Conservation (phyloP, 2,797 vertebrate genomes). For the Aldrovandia affinis region DNA sequence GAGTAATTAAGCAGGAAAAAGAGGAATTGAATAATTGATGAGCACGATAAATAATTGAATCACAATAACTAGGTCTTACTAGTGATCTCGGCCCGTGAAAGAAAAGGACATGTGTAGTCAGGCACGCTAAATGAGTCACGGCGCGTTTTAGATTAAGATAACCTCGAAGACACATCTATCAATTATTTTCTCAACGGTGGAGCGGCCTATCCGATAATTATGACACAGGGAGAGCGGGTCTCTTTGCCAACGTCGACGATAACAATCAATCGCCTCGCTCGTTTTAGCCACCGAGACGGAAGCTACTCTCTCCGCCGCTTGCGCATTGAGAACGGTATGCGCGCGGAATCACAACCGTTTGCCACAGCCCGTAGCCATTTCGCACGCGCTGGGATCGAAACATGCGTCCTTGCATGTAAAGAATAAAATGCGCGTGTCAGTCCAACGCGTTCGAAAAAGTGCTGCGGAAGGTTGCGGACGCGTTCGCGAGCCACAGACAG, state of each 20-base stretch:
- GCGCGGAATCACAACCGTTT: too few relatives aligned
- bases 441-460: neutral
- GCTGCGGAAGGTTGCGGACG: neutral
- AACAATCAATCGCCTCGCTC: neutral
- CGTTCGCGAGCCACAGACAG: neutral
- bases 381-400: neutral
- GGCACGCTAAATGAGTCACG: neutral
- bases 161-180: neutral
- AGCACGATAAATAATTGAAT: slow-evolving; percentile 25
- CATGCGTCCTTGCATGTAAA: neutral
- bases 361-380: too few relatives aligned
- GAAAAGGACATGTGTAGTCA: neutral
- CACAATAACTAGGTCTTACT: slow-evolving; percentile 11
- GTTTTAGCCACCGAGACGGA: neutral
- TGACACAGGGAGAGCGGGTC: neutral
- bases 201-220: neutral
- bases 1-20: slow-evolving; percentile 46
- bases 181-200: neutral
- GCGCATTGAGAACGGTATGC: too few relatives aligned
- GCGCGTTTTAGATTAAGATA: neutral
- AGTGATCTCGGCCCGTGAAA: neutral
- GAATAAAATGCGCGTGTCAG: neutral
- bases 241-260: neutral
- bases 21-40: slow-evolving; percentile 53
- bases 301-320: neutral